These are phyloP conservation scores for Sorex fumeus DNA, from an alignment of 2,113 vertebrate species.

Conservation along the genomic window DNA sequence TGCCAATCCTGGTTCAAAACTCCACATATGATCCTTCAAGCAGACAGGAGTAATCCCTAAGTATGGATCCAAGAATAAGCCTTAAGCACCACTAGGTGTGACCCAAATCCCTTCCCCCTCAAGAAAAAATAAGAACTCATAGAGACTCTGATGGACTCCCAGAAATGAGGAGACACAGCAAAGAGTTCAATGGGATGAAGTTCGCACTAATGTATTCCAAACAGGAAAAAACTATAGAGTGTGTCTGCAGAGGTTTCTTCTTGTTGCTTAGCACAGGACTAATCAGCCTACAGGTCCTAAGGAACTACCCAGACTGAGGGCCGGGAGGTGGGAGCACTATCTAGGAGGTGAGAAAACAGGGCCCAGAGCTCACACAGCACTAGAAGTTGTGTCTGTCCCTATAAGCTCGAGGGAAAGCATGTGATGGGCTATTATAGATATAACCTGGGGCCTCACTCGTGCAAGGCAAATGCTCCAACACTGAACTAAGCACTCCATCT, in stretches of 20 bases:
- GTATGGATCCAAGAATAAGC: too few relatives aligned
- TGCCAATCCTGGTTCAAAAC: too few relatives aligned
- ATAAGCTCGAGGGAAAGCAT: not conserved
- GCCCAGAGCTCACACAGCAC: too few relatives aligned
- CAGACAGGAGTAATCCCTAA: too few relatives aligned
- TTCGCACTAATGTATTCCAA: not conserved
- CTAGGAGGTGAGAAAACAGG: not conserved
- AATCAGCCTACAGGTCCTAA: not conserved
- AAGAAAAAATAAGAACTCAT: not conserved
- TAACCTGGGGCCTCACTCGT: not conserved
- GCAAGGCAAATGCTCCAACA: too few relatives aligned
- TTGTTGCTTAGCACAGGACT: not conserved
- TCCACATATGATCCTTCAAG: too few relatives aligned
- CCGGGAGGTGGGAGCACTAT: too few relatives aligned
- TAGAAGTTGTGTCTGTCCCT: not conserved
- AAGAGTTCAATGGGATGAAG: not conserved
- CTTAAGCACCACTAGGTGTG: too few relatives aligned
- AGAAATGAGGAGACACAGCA: not conserved
- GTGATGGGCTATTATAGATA: too few relatives aligned
- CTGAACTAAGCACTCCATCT: too few relatives aligned
- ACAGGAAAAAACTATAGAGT: not conserved
- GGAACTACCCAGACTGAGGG: not conserved
- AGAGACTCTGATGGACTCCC: not conserved
- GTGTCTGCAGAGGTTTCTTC: not conserved
- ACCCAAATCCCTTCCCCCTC: too few relatives aligned